Evolutionary conservation across 2,888 invertebrate genomes (phyloP), one percentile per base, ranked within the genome.

Genomic region (Drosophila aldrichi): DNA sequence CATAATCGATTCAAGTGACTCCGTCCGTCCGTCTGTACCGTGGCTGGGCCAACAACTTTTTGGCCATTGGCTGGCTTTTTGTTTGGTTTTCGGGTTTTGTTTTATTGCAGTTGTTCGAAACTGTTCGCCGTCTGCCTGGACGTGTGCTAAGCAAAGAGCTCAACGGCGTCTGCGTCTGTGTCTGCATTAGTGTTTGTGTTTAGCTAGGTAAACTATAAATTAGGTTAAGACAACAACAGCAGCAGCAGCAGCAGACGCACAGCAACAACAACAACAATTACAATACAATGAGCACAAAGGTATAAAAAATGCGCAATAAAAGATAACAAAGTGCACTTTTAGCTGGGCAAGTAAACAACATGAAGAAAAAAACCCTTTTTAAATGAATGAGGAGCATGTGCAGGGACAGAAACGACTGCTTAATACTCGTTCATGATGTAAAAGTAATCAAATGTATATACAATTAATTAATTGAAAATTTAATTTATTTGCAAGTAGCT

Each of bases 241-340:
- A 64, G 41, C 70, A 61, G 60, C 7, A 64, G 41, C 44, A 60
- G 25, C 36, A 34, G 34, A 8, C 29, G 8, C 29, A 29, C 34
- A 34, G 32, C 88, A 86, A 77, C 89, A 82, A 62, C 69, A 58
- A 57, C 10, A 12, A 44, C 41, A 10, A 18, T 18, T 46, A 60
- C 56, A 64, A 32, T 55, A 70, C 60, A 78, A 78, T 74, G 54
- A 68, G 74, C 73, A 69, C 65, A 69, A 78, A 71, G 56, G 61
- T 59, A 68, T 64, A 75, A 85, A 85, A 86, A 86, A 88, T 88
- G 87, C 89, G 86, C 86, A 87, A 90, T 87, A 87, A 90, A 87
- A 90, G 86, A 87, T 90, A 87, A 90, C 90, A 87, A 87, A 87
- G 87, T 90, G 90, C 90, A 87, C 87, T 86, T 86, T 88, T 82